These are phyloP conservation scores for Poecilia picta DNA, from an alignment of 2,797 vertebrate genomes.

Conservation along the genomic window DNA sequence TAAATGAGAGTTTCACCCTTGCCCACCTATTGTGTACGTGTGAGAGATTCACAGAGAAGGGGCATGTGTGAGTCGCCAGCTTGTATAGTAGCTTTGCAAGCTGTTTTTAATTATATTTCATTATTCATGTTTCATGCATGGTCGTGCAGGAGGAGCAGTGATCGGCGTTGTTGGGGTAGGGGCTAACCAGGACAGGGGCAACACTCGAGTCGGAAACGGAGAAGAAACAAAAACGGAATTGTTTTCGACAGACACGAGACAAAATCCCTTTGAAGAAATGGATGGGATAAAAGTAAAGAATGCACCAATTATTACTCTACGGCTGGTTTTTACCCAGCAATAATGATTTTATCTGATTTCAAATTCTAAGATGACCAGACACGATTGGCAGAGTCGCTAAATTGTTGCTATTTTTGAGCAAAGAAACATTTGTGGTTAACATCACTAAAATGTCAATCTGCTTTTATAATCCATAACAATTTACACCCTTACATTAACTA, in stretches of 20 bases:
- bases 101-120: conserved; percentile 77
- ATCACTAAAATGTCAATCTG: not conserved
- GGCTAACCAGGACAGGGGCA: conserved; percentile 55
- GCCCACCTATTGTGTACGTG: conserved; percentile 44
- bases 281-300: not conserved
- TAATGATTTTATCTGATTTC: not conserved
- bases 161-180: conserved; percentile 59
- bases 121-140: conserved; percentile 79
- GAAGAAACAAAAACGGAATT: conserved; percentile 35
- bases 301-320: not conserved
- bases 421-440: not conserved
- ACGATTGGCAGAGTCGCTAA: not conserved
- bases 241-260: conserved; percentile 45
- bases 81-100: conserved; percentile 68
- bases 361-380: not conserved
- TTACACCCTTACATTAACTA: not conserved
- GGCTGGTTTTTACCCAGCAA: not conserved
- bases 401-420: not conserved
- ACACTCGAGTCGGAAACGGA: conserved; percentile 52
- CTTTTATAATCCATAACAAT: conserved; percentile 22
- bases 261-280: conserved; percentile 33
- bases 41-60: conserved; percentile 14
- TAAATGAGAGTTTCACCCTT: conserved; percentile 68
- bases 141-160: conserved; percentile 63
- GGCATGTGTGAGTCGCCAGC: conserved; percentile 64